Evolutionary conservation across 2,797 vertebrate genomes (phyloP), one percentile per base, ranked within the genome.

Genomic region (Notoglanidium macrostoma): DNA sequence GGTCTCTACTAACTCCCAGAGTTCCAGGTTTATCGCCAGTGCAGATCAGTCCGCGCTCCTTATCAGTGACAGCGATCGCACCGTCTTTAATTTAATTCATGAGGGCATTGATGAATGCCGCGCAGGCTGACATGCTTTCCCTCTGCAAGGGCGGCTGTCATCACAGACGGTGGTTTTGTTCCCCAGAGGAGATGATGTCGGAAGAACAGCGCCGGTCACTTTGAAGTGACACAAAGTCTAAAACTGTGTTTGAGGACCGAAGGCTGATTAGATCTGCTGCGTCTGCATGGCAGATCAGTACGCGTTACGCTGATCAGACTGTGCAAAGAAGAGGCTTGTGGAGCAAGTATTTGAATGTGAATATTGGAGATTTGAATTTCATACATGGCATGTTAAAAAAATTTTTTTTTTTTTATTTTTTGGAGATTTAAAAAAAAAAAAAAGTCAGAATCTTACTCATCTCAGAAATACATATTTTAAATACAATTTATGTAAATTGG

Each of bases 11-110:
- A 17, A 61, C 83, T 86, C 80, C 54, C 85, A 9, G 73, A 55
- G 85, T 88, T 88, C 81, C 59, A 80, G 82, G 82, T 88, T 90
- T 90, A 90, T 88, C 89, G 19, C 15, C 54, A 46, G 55, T 80
- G 29, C 83, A 84, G 85, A 89, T 91, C 88, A 84, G 61, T 51
- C 80, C 17, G 51, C n/a, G 57, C 61, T 83, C 65, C 85, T 89
- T 88, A 91, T 92, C 90, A 63, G 68, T 65, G 88, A 77, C 84
- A 77, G 77, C 87, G 67, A 89, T 92, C 89, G 68, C 68, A n/a
- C 83, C 40, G 17, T 63, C 83, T 86, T 90, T 92, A 86, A 90
- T 91, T 92, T 87, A 84, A 90, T 90, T 88, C 88, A 85, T 67
- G 85, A 90, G 85, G 65, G 87, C 88, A 90, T 90, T 88, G 90